phyloP scores from a whole-genome alignment of 1,140 invertebrate genomes.

The Leptinotarsa undecemlineata region DNA sequence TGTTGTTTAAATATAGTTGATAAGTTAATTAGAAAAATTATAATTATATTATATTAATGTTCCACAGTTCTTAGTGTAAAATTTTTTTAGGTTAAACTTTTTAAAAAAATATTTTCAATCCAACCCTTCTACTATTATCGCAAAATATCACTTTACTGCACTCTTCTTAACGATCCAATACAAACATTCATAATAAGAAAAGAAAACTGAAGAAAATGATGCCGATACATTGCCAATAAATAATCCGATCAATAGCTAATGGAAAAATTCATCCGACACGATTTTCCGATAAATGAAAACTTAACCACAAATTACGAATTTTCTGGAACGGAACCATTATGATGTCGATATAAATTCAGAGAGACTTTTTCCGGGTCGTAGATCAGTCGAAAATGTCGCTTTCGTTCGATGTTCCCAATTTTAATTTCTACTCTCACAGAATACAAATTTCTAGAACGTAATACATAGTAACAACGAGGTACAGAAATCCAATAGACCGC shows the following conservation, averaged over 20 bases:
- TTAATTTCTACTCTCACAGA: not conserved
- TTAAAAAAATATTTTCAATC: too few relatives aligned
- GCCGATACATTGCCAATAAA: not conserved
- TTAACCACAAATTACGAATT: not conserved
- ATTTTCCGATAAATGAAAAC: not conserved
- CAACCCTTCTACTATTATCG: too few relatives aligned
- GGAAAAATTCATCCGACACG: not conserved
- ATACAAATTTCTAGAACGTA: not conserved
- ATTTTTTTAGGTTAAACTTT: too few relatives aligned
- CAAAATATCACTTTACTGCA: too few relatives aligned
- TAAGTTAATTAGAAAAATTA: too few relatives aligned
- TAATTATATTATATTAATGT: too few relatives aligned
- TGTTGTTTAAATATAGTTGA: too few relatives aligned
- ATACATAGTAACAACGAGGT: not conserved
- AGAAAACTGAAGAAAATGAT: too few relatives aligned
- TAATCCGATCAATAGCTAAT: not conserved
- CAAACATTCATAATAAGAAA: too few relatives aligned
- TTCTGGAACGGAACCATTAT: not conserved
- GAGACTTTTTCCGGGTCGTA: not conserved
- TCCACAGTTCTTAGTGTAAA: too few relatives aligned
- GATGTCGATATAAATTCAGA: constrained; percentile 6
- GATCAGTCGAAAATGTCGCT: not conserved
- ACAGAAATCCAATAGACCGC: not conserved
- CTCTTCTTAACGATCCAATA: too few relatives aligned
- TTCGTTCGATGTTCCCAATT: not conserved